Evolutionary conservation across 2,888 invertebrate genomes (phyloP).

Genomic region (Cantharis rustica): DNA sequence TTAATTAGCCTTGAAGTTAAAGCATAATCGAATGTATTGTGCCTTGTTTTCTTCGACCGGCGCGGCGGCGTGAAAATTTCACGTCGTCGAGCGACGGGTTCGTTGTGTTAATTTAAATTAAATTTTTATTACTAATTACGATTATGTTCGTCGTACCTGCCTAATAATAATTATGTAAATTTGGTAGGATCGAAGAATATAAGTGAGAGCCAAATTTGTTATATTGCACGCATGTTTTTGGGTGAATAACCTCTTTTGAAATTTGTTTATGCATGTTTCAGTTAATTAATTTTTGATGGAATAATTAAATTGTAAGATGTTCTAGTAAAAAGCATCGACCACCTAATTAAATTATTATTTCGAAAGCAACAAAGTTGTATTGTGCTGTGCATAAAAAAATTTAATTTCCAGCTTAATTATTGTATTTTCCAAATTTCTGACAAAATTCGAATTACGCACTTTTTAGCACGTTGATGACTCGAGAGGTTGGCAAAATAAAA

Average conservation of each 20-base stretch:
- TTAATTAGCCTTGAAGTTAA: background rate
- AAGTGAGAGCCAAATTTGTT: background rate
- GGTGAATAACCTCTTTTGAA: background rate
- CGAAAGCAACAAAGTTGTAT: background rate
- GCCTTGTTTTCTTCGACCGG: too few species aligned
- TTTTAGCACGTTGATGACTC: background rate
- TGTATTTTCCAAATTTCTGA: background rate
- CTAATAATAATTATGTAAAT: conserved; percentile 1
- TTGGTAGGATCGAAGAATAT: background rate
- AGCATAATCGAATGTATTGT: background rate
- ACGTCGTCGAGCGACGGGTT: too few species aligned
- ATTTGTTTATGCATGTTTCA: background rate
- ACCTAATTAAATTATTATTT: background rate
- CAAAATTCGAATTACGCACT: background rate
- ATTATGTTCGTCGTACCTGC: background rate
- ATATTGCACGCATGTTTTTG: background rate
- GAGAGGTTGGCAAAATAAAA: background rate
- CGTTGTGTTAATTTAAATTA: background rate
- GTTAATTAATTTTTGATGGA: background rate
- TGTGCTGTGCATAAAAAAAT: background rate
- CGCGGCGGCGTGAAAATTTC: background rate
- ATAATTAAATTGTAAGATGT: background rate
- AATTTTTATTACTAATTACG: background rate
- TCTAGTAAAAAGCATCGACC: background rate
- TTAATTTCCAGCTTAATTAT: background rate